Conservation (phyloP, 2,113 vertebrate species). For the Fulica atra region DNA sequence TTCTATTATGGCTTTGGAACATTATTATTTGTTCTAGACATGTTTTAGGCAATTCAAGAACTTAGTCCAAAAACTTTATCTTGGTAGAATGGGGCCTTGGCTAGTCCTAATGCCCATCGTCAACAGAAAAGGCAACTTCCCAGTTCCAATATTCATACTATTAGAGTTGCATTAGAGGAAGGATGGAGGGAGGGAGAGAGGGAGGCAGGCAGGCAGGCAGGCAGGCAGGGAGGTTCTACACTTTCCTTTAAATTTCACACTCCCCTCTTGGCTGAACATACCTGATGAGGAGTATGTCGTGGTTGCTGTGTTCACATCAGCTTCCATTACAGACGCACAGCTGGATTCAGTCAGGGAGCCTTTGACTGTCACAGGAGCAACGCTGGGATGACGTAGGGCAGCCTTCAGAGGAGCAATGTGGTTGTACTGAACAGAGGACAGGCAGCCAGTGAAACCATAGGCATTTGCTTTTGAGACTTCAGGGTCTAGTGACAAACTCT, state of each 20-base stretch:
- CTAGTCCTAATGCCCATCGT: neutral
- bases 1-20: neutral
- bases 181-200: neutral
- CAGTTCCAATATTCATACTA: neutral
- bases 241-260: neutral
- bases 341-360: slow-evolving; percentile 86
- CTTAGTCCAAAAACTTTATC: neutral
- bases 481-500: slow-evolving; percentile 74
- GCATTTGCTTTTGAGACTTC: slow-evolving; percentile 83
- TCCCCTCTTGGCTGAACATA: slow-evolving; percentile 2
- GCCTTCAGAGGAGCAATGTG: slow-evolving; percentile 90
- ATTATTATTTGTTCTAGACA: neutral
- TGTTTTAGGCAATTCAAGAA: neutral
- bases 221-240: too few relatives aligned
- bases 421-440: slow-evolving; percentile 94
- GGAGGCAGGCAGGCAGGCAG: too few relatives aligned
- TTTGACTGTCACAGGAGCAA: slow-evolving; percentile 81
- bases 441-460: slow-evolving; percentile 89
- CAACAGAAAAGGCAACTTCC: neutral
- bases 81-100: neutral
- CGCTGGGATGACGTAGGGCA: slow-evolving; percentile 83
- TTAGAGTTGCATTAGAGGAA: neutral
- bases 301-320: slow-evolving; percentile 78
- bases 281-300: slow-evolving; percentile 87
- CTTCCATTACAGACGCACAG: slow-evolving; percentile 77